A percentile compares a stretch with the other conserved stretches of the same genome.
Evolutionary conservation across 1,140 invertebrate species (phyloP).

Genomic region (Megathymus violae): DNA sequence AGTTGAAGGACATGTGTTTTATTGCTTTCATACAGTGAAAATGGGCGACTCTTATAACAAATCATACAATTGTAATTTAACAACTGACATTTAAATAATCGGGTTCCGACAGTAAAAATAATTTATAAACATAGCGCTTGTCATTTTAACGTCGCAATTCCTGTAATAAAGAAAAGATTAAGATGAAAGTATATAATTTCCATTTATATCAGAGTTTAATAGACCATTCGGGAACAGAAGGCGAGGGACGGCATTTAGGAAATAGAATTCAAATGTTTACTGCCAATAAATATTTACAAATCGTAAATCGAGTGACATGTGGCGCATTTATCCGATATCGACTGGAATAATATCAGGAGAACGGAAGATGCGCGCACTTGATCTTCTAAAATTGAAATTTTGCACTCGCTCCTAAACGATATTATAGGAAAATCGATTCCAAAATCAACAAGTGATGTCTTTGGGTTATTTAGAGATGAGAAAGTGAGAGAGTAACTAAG

Average conservation of each 20-base stretch:
- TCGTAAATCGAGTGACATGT: slow-evolving; percentile 55
- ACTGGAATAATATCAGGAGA: slow-evolving; percentile 2
- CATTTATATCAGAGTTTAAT: slow-evolving; percentile 46
- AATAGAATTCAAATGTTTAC: slow-evolving; percentile 56
- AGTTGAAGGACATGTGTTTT: too few relatives aligned
- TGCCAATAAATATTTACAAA: slow-evolving; percentile 63
- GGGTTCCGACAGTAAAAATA: background rate
- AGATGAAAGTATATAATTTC: slow-evolving; percentile 16
- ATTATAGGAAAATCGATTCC: slow-evolving; percentile 35
- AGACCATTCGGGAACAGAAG: slow-evolving; percentile 39
- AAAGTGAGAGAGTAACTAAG: slow-evolving; percentile 31
- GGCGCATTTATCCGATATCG: slow-evolving; percentile 23
- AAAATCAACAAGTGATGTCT: slow-evolving; percentile 55
- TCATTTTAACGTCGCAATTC: slow-evolving; percentile 4
- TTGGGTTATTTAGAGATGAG: slow-evolving; percentile 47
- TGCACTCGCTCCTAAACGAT: slow-evolving; percentile 41
- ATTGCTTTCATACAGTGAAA: too few relatives aligned
- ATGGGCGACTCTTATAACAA: too few relatives aligned
- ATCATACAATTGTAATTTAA: too few relatives aligned
- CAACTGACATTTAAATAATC: too few relatives aligned
- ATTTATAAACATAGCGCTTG: slow-evolving; percentile 10
- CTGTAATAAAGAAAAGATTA: slow-evolving; percentile 24
- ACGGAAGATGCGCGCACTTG: slow-evolving; percentile 34
- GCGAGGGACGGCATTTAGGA: slow-evolving; percentile 36
- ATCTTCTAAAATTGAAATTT: slow-evolving; percentile 42